Conservation (phyloP, 2,113 vertebrate genomes). For the Nerophis ophidion region DNA sequence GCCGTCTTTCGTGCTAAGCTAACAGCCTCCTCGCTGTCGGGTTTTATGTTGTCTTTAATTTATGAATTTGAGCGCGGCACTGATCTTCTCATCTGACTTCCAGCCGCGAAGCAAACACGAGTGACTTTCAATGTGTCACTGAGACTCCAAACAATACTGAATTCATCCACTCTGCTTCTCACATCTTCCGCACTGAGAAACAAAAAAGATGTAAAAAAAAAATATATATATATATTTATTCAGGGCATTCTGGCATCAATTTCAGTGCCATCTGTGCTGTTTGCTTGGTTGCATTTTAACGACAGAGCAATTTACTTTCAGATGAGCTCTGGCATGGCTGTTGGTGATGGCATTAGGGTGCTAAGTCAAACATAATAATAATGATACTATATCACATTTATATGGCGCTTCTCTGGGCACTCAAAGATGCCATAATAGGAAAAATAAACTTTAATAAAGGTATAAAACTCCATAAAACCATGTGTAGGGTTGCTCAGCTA, state of each 20-base stretch:
- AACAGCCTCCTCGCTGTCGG: not conserved
- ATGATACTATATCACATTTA: too few species aligned
- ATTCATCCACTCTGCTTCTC: not conserved
- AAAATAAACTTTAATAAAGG: too few species aligned
- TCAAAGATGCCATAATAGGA: too few species aligned
- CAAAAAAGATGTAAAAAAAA: not conserved
- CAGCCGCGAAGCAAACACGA: not conserved
- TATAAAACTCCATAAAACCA: too few species aligned
- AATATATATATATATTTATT: not conserved
- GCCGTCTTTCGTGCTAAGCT: not conserved
- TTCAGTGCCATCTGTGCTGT: not conserved
- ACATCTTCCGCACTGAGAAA: not conserved
- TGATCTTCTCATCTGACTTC: not conserved
- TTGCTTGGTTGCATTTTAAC: not conserved
- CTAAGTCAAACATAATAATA: too few species aligned
- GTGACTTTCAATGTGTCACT: not conserved
- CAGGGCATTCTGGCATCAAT: not conserved
- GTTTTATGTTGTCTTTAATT: not conserved
- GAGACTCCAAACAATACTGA: not conserved
- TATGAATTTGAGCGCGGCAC: not conserved
- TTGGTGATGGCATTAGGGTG: too few species aligned
- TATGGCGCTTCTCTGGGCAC: too few species aligned
- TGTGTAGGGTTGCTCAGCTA: too few species aligned
- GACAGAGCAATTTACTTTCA: not conserved
- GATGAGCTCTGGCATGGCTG: too few species aligned